Evolutionary conservation across 2,888 invertebrate genomes (phyloP), one percentile per base, ranked within the genome.

Genomic region (Imbricaverruca yamaguchii): DNA sequence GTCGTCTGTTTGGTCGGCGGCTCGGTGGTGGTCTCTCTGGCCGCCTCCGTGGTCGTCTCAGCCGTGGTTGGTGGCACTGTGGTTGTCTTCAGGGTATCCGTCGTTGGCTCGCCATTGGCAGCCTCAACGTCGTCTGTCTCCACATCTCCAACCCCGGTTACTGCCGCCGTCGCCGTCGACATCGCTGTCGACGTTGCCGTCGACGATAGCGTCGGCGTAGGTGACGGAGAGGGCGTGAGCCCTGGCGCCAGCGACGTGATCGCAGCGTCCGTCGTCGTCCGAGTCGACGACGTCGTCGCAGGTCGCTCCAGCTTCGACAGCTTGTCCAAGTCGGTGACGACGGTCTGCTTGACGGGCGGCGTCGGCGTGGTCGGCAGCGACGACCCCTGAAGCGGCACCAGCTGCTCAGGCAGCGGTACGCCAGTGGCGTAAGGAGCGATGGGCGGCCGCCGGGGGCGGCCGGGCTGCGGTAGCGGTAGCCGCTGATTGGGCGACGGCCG

Each of bases 361-460:
- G 53, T 15, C 53, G 53, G 53, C 74, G 55, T 53, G 53, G 53
- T 53, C 21, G 74, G 15, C 9, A 18, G 15, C 8, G 79, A 13
- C 23, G n/a, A 21, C 18, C 23, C 57, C 25, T 0, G 23, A 1
- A 57, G 23, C 12, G 79, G 79, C 15, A 79, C 79, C 57, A 79
- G 79, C 57, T 56, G 53, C 74, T 57, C 79, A 57, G 79, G 79
- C 56, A 79, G 56, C 15, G 79, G 79, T 0, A 79, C n/a, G 56
- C 57, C 79, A 15, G 7, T 25, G 25, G 25, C 57, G 57, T 57
- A 79, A 57, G 79, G 79, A 23, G 79, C 79, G 57, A 59, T 59
- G 7, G 79, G 79, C 23, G 79, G 79, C 13, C 79, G 57, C 79
- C 3, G 74, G 12, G 53, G 65, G 10, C 65, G 8, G 74, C 53